These are phyloP conservation scores for Chrysopa pallens DNA, from an alignment of 1,140 invertebrate genomes.

Conservation along the genomic window DNA sequence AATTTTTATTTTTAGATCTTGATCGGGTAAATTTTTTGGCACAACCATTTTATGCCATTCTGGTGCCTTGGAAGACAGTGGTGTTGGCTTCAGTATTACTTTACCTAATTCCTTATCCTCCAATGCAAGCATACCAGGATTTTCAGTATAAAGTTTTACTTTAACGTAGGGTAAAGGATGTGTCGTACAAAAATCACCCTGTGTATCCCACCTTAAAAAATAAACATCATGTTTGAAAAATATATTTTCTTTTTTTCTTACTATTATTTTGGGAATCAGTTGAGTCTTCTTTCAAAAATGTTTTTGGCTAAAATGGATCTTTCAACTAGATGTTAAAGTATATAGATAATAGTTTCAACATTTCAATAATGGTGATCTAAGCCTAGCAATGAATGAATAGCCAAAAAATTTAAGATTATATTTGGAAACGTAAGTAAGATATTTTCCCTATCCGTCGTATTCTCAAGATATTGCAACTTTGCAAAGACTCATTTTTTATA, in stretches of 20 bases:
- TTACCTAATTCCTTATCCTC: conserved; percentile 98
- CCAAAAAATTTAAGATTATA: too few species aligned
- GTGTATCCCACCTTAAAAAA: conserved; percentile 76
- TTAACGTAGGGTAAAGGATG: conserved; percentile 94
- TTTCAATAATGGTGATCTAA: too few species aligned
- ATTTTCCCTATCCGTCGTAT: too few species aligned
- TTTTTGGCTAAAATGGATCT: neutral
- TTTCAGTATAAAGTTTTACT: conserved; percentile 94
- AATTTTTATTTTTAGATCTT: conserved; percentile 93
- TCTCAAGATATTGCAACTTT: too few species aligned
- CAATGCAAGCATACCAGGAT: conserved; percentile 88
- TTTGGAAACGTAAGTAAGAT: too few species aligned
- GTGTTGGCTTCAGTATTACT: conserved; percentile 81
- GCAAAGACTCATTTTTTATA: too few species aligned
- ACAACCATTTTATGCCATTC: conserved; percentile 98
- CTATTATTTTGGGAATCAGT: neutral
- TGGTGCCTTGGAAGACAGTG: conserved; percentile 67
- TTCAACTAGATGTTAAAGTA: too few species aligned
- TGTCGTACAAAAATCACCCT: conserved; percentile 96
- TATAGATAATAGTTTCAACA: too few species aligned
- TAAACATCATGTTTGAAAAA: neutral
- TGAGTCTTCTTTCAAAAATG: neutral
- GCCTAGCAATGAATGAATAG: too few species aligned
- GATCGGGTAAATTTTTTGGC: conserved; percentile 84
- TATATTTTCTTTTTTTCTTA: too few species aligned